phyloP scores from a whole-genome alignment of 1,140 invertebrate genomes.

The Zaprionus ghesquierei region DNA sequence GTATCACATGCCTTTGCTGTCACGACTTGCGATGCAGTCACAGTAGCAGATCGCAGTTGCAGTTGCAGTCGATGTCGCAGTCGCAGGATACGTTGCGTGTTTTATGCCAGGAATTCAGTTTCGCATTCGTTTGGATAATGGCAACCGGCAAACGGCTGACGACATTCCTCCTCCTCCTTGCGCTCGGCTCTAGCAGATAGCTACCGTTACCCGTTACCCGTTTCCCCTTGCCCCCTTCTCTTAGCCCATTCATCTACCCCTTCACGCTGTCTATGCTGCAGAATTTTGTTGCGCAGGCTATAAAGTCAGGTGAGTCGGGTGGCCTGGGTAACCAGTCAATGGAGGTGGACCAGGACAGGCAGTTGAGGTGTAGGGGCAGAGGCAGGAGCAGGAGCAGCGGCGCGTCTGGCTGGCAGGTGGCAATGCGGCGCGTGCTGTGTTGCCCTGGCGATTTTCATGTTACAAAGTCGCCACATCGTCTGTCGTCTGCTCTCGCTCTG shows the following conservation, averaged over 20 bases:
- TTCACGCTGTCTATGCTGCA: conserved; percentile 45
- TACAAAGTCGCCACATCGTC: conserved; percentile 69
- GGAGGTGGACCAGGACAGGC: background rate
- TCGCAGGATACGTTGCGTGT: conserved; percentile 67
- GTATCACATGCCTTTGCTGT: background rate
- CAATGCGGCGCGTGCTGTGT: conserved; percentile 70
- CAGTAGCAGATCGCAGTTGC: conserved; percentile 21
- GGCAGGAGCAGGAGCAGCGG: background rate
- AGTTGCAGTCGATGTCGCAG: conserved; percentile 12
- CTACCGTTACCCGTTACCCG: background rate
- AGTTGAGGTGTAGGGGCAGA: background rate
- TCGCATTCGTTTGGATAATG: conserved; percentile 74
- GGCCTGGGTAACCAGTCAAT: conserved; percentile 2
- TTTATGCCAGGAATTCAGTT: conserved; percentile 73
- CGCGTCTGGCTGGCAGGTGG: conserved; percentile 29
- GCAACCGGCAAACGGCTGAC: conserved; percentile 29
- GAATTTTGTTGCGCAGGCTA: conserved; percentile 67
- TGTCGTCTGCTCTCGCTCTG: conserved; percentile 53
- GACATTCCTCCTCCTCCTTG: conserved; percentile 10
- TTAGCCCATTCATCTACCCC: conserved; percentile 1
- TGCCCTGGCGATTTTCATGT: conserved; percentile 77
- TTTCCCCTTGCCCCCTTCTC: background rate
- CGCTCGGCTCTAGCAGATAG: background rate
- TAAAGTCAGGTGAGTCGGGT: conserved; percentile 60
- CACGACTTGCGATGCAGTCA: conserved; percentile 7